Evolutionary conservation across 2,888 invertebrate species (phyloP).

Genomic region (Crioceris asparagi): DNA sequence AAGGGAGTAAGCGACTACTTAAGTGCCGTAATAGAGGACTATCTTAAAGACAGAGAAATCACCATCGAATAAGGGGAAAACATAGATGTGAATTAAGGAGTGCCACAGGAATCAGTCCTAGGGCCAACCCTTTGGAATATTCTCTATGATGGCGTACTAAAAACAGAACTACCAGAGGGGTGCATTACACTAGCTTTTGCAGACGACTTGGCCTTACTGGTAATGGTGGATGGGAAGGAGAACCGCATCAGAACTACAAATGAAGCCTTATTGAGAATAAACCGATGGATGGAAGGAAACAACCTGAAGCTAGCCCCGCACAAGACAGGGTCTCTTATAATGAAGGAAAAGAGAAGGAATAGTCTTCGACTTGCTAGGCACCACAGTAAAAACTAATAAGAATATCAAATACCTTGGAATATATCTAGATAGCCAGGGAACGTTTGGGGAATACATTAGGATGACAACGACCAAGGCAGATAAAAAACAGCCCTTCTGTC

Average conservation of each 20-base stretch:
- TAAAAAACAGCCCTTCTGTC: neutral
- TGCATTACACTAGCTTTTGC: slow-evolving; percentile 7
- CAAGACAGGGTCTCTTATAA: neutral
- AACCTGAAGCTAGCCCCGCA: neutral
- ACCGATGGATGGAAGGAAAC: neutral
- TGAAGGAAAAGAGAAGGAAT: neutral
- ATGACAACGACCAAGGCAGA: slow-evolving; percentile 1
- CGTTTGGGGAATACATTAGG: neutral
- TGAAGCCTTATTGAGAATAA: neutral
- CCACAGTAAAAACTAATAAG: neutral
- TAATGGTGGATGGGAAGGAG: neutral
- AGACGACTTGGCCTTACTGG: slow-evolving; percentile 12
- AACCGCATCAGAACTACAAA: too few species aligned
- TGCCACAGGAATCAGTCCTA: slow-evolving; percentile 12
- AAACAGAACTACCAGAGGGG: slow-evolving; percentile 1
- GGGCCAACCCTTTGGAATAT: slow-evolving; percentile 15
- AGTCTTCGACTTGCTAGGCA: neutral
- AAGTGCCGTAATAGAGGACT: too few species aligned
- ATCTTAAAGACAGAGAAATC: too few species aligned
- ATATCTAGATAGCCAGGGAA: neutral
- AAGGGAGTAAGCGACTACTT: too few species aligned
- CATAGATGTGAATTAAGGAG: slow-evolving; percentile 4
- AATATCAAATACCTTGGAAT: neutral
- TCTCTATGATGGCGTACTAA: slow-evolving; percentile 9
- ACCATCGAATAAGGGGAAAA: too few species aligned